Evolutionary conservation across 1,140 invertebrate genomes (phyloP).

Genomic region (Apis florea): DNA sequence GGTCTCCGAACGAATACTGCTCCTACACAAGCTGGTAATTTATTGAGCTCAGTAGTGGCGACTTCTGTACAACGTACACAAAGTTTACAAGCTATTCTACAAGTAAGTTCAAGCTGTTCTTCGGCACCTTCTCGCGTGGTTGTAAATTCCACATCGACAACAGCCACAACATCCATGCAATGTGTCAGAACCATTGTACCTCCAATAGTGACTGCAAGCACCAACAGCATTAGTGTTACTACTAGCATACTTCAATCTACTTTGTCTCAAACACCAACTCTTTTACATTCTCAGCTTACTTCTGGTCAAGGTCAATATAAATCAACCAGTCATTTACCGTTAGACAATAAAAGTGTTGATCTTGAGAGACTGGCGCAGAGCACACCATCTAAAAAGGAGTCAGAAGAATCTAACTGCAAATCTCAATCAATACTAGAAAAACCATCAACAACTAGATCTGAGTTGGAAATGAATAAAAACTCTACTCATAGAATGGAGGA

Average conservation of each 20-base stretch:
- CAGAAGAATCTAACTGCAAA: slow-evolving; percentile 64
- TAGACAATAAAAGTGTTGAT: slow-evolving; percentile 74
- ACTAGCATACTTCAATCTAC: slow-evolving; percentile 78
- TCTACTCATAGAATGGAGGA: slow-evolving; percentile 83
- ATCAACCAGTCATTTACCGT: slow-evolving; percentile 68
- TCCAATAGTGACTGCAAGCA: slow-evolving; percentile 67
- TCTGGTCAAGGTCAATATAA: slow-evolving; percentile 74
- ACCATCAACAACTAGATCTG: slow-evolving; percentile 53
- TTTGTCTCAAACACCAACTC: slow-evolving; percentile 75
- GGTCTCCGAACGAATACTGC: slow-evolving; percentile 69
- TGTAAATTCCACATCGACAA: slow-evolving; percentile 63
- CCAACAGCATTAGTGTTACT: slow-evolving; percentile 70
- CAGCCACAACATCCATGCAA: slow-evolving; percentile 68
- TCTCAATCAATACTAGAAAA: slow-evolving; percentile 62
- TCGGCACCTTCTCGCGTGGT: slow-evolving; percentile 64
- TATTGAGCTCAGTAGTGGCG: slow-evolving; percentile 72
- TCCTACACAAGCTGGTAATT: slow-evolving; percentile 73
- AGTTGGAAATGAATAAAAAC: slow-evolving; percentile 67
- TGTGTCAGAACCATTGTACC: slow-evolving; percentile 72
- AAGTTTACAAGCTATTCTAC: slow-evolving; percentile 73
- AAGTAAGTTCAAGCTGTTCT: slow-evolving; percentile 68
- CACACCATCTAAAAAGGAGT: slow-evolving; percentile 69
- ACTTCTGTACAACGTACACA: slow-evolving; percentile 69
- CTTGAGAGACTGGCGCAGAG: slow-evolving; percentile 65
- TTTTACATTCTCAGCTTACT: slow-evolving; percentile 74